Evolutionary conservation across 2,888 invertebrate species (phyloP).

Genomic region (Dexiosoma caninum): DNA sequence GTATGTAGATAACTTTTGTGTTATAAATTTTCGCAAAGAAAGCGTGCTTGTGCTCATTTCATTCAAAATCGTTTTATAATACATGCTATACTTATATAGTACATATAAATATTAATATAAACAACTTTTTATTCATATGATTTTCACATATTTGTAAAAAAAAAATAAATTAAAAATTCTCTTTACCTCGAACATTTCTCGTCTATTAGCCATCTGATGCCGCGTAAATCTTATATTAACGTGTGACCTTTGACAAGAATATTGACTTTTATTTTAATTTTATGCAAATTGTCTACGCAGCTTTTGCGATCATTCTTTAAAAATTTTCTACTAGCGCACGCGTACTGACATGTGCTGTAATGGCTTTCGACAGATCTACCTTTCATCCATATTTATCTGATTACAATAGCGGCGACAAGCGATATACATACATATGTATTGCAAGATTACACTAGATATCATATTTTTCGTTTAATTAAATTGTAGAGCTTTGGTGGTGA

Average conservation of each 20-base stretch:
- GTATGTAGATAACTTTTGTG: not conserved
- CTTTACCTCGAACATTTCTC: too few species aligned
- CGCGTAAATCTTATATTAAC: too few species aligned
- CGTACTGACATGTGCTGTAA: conserved; percentile 43
- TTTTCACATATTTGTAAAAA: not conserved
- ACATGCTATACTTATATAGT: not conserved
- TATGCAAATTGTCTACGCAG: conserved; percentile 46
- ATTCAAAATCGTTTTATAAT: not conserved
- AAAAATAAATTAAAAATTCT: not conserved
- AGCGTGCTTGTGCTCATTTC: conserved; percentile 24
- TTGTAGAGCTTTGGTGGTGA: too few species aligned
- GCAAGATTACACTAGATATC: too few species aligned
- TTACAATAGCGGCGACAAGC: not conserved
- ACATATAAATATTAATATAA: not conserved
- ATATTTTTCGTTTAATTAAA: too few species aligned
- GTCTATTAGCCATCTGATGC: too few species aligned
- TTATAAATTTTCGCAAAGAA: not conserved
- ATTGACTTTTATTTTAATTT: conserved; percentile 55
- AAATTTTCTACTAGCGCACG: conserved; percentile 37
- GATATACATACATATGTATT: too few species aligned
- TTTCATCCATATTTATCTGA: not conserved
- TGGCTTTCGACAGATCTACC: not conserved
- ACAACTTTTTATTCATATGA: not conserved
- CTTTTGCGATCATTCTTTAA: conserved; percentile 1
- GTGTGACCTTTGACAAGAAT: conserved; percentile 52